A percentile compares a stretch with the other conserved stretches of the same genome.
These are phyloP conservation scores for Cheilosia soror DNA, from an alignment of 2,888 invertebrate species.

Conservation along the genomic window DNA sequence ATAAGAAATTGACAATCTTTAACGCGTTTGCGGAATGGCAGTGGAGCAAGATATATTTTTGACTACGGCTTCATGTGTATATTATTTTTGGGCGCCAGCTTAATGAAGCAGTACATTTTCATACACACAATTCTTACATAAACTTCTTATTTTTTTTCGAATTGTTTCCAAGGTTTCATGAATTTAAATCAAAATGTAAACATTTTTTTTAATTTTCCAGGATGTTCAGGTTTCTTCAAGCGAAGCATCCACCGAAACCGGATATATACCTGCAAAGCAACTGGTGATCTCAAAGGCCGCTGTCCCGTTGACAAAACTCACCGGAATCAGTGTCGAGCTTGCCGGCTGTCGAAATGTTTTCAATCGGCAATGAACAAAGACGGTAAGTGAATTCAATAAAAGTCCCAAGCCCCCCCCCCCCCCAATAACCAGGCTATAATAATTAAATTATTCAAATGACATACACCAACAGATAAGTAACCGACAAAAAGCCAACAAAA, in stretches of 20 bases:
- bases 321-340: constrained; percentile 98
- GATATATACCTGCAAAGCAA: constrained; percentile 98
- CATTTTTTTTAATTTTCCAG: constrained; percentile 83
- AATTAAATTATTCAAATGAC: constrained; percentile 42
- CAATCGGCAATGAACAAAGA: constrained; percentile 99
- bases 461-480: constrained; percentile 15
- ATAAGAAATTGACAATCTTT: too few species aligned
- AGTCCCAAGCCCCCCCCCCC: not conserved
- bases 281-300: constrained; percentile 95
- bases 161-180: too few species aligned
- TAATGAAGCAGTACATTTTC: too few species aligned
- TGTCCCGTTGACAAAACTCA: constrained; percentile 99
- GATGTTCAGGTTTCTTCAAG: constrained; percentile 98
- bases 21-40: too few species aligned
- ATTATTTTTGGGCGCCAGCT: too few species aligned
- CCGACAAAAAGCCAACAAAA: constrained; percentile 75
- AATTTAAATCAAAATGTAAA: not conserved
- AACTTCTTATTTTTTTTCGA: too few species aligned
- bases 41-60: too few species aligned
- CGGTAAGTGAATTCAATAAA: constrained; percentile 87
- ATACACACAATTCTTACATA: too few species aligned
- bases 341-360: constrained; percentile 97
- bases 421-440: not conserved
- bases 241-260: constrained; percentile 97
- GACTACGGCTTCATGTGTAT: too few species aligned